Evolutionary conservation across 2,797 vertebrate genomes (phyloP), one percentile per base, ranked within the genome.

Genomic region (Dallia pectoralis): DNA sequence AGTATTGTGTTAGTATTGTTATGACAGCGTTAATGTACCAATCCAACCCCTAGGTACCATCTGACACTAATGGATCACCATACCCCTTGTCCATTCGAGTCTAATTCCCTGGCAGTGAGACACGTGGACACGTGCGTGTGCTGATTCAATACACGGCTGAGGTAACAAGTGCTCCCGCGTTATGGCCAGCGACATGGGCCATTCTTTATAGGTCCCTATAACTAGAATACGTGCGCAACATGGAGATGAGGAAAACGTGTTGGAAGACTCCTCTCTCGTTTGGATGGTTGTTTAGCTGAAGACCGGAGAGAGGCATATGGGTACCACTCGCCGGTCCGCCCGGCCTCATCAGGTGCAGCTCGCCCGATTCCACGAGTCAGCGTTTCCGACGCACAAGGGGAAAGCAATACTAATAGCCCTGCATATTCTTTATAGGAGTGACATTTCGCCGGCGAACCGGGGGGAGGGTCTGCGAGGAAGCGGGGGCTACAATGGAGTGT

Each of bases 401-500:
- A 56, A 11, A 5, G 22, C 22, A 59, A 4, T 25, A 59, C 22
- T 12, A 59, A 12, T 25, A 59, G 18, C 22, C 63, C 32, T 29
- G 25, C 22, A 30, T 61, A 53, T 70, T 72, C 14, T 70, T 65
- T 25, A 61, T 61, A 75, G 19, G 67, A 74, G 81, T 64, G 69
- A 76, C 72, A 77, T 71, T 59, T 67, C 27, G 56, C 67, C 78
- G 70, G 71, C 75, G n/a, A 70, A 62, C 25, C 67, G 73, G 61
- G 70, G 70, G 70, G 78, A 70, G 65, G 56, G 61, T 66, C 67
- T 63, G 71, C 67, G 44, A 32, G 19, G 4, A 8, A 70, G 47
- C 29, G 22, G 33, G 64, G 72, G 64, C 53, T 71, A 47, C 59
- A 66, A 36, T 40, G 33, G 71, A 74, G 47, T 19, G 56, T 64